These are phyloP conservation scores for Erebia palarica DNA, from an alignment of 2,888 invertebrate genomes.

Conservation along the genomic window DNA sequence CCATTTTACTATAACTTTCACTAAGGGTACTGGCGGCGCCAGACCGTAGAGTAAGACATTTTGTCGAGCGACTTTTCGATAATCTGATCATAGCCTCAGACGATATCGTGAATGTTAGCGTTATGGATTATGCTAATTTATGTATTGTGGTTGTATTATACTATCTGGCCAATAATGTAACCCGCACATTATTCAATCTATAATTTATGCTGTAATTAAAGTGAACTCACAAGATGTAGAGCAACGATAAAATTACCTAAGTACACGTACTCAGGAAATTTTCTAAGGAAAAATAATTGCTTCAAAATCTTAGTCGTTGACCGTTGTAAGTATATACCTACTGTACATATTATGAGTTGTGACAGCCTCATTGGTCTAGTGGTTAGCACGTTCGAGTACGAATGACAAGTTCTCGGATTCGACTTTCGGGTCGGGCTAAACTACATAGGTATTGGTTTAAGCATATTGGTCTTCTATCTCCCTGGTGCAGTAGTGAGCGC, in stretches of 20 bases:
- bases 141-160: conserved; percentile 15
- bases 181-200: not conserved
- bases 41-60: not conserved
- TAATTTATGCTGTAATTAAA: conserved; percentile 4
- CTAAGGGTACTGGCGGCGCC: too few relatives aligned
- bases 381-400: too few relatives aligned
- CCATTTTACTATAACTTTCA: too few relatives aligned
- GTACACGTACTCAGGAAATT: not conserved
- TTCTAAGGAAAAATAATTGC: not conserved
- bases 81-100: not conserved
- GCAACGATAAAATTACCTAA: not conserved
- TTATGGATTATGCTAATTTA: conserved; percentile 15
- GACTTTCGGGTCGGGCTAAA: too few relatives aligned
- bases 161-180: not conserved
- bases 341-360: too few relatives aligned
- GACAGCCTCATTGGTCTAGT: too few relatives aligned
- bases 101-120: not conserved
- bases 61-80: not conserved
- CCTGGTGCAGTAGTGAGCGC: too few relatives aligned
- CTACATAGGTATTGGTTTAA: too few relatives aligned
- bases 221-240: not conserved
- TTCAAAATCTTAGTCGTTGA: too few relatives aligned
- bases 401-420: too few relatives aligned
- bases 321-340: too few relatives aligned
- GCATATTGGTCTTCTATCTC: too few relatives aligned